These are phyloP conservation scores for Apeltes quadracus DNA, from an alignment of 2,113 vertebrate genomes.

Conservation along the genomic window DNA sequence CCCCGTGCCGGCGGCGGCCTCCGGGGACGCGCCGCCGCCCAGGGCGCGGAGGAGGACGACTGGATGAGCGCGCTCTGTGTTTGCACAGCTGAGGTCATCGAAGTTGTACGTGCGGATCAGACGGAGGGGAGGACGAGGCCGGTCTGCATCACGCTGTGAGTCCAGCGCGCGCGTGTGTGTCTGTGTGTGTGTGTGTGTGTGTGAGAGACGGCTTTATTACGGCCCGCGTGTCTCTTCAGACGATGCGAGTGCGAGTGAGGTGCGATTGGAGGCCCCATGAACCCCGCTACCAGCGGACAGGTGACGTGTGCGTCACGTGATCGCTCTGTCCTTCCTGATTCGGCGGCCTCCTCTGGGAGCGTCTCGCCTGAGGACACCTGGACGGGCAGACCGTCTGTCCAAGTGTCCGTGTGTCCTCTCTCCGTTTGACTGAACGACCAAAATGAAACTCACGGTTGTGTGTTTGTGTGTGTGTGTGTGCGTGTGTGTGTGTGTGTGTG, in stretches of 20 bases:
- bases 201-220: not conserved
- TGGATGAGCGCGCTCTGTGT: constrained; percentile 60
- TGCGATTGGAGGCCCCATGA: too few species aligned
- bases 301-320: constrained; percentile 6
- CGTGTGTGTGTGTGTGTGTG: not conserved
- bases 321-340: not conserved
- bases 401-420: too few species aligned
- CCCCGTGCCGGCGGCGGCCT: constrained; percentile 31
- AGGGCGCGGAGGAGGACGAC: constrained; percentile 47
- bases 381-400: not conserved
- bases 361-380: not conserved
- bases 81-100: constrained; percentile 74
- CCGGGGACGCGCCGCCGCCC: constrained; percentile 57
- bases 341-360: not conserved
- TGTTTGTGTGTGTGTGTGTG: not conserved
- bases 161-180: constrained; percentile 2
- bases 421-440: not conserved
- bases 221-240: not conserved
- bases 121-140: constrained; percentile 34
- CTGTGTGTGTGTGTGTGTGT: constrained; percentile 27
- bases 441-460: not conserved
- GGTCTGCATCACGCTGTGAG: constrained; percentile 3
- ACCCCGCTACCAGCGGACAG: not conserved
- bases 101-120: constrained; percentile 56
- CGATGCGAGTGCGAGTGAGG: not conserved